Conservation (phyloP, 2,113 vertebrate species). For the Onychorhynchus coronatus region DNA sequence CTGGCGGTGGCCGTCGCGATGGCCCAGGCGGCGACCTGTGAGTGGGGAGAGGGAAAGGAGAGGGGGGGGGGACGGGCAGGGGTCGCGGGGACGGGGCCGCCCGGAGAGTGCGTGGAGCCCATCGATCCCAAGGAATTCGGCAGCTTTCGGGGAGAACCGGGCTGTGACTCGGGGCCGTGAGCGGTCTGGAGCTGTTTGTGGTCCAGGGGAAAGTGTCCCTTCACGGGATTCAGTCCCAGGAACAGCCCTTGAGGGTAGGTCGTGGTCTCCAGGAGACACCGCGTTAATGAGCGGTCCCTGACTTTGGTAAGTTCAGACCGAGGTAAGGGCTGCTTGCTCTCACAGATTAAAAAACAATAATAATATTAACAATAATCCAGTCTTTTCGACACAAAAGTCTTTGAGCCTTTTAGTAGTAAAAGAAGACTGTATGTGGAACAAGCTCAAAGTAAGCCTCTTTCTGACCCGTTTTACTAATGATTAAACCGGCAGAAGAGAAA, state of each 20-base stretch:
- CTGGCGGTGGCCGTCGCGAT: not conserved
- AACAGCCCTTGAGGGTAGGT: rapidly evolving
- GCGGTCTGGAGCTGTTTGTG: not conserved
- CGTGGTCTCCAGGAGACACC: rapidly evolving
- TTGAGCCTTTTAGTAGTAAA: not conserved
- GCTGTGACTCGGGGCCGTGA: rapidly evolving
- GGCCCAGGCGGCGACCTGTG: not conserved
- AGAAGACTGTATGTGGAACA: not conserved
- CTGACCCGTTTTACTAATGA: slow-evolving; percentile 27
- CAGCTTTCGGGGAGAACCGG: not conserved
- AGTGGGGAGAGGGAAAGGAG: not conserved
- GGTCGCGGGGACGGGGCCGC: not conserved
- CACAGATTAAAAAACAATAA: not conserved
- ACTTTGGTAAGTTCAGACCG: not conserved
- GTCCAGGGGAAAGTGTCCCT: no score
- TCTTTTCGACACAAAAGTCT: not conserved
- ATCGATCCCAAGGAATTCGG: rapidly evolving
- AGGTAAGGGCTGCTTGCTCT: not conserved
- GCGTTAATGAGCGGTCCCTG: no score
- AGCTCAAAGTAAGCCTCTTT: not conserved
- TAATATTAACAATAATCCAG: not conserved
- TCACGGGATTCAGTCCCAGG: no score
- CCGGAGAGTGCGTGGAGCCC: not conserved
- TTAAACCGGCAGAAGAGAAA: slow-evolving; percentile 41
- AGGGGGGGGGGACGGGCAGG: not conserved